A percentile compares a stretch with the other conserved stretches of the same genome.
Evolutionary conservation across 2,888 invertebrate genomes (phyloP).

Genomic region (Sipha maydis): DNA sequence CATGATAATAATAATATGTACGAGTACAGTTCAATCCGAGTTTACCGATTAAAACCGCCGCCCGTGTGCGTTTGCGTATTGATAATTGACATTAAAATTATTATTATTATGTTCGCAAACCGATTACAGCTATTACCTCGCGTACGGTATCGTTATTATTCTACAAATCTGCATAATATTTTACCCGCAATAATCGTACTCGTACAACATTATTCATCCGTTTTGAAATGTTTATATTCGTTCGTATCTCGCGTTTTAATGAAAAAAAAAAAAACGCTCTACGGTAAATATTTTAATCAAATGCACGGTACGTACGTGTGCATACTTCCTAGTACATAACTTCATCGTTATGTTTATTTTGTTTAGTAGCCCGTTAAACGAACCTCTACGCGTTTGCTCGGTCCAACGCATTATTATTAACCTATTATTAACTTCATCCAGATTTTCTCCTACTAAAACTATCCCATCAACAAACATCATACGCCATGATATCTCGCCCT

Average conservation of each 20-base stretch:
- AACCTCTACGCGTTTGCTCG: no score
- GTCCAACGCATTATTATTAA: no score
- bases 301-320: no score
- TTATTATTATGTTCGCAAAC: neutral
- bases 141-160: neutral
- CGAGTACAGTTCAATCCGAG: neutral
- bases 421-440: no score
- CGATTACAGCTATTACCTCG: neutral
- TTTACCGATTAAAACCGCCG: neutral
- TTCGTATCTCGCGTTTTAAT: neutral
- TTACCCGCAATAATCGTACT: no score
- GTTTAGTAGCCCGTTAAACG: no score
- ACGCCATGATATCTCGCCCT: no score
- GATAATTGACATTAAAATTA: neutral
- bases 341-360: no score
- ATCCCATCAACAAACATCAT: no score
- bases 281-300: neutral
- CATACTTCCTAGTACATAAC: no score
- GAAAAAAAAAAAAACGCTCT: neutral
- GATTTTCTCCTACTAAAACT: no score
- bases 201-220: neutral
- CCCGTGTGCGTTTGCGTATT: neutral
- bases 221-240: neutral
- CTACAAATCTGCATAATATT: no score
- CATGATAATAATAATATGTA: neutral